Conservation (phyloP, 1,140 invertebrate genomes). For the Drosophila equinoxialis region DNA sequence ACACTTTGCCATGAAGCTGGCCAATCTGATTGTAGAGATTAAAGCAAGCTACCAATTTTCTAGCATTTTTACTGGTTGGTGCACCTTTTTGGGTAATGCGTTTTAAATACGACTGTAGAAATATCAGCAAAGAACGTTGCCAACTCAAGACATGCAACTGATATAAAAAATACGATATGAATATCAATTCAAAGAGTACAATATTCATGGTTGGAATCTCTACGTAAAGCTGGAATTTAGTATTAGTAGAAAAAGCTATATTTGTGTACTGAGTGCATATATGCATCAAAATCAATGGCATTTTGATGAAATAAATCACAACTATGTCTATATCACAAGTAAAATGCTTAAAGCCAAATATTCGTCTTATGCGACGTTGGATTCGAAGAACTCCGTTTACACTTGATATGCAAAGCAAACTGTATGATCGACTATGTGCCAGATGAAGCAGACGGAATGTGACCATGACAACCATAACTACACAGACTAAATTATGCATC, state of each 20-base stretch:
- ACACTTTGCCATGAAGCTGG: constrained; percentile 8
- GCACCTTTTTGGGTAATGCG: too few species aligned
- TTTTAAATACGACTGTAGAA: constrained; percentile 5
- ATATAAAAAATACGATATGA: constrained; percentile 22
- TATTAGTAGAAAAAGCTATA: background rate
- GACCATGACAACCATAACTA: background rate
- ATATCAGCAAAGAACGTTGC: constrained; percentile 15
- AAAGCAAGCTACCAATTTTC: constrained; percentile 20
- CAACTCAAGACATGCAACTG: constrained; percentile 28
- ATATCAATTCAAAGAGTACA: constrained; percentile 31
- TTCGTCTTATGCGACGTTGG: background rate
- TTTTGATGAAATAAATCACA: constrained; percentile 21
- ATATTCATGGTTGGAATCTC: constrained; percentile 29
- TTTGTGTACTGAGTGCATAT: constrained; percentile 25
- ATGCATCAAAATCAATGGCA: constrained; percentile 10
- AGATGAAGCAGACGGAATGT: constrained; percentile 12
- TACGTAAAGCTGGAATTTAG: background rate
- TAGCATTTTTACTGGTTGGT: background rate
- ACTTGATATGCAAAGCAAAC: background rate
- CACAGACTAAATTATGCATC: background rate
- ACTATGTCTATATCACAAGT: constrained; percentile 14
- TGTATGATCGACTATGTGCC: constrained; percentile 15
- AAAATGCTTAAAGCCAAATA: background rate
- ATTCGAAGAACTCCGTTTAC: constrained; percentile 17
- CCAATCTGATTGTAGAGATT: constrained; percentile 17